These are phyloP conservation scores for Microvelia longipes DNA, from an alignment of 1,140 invertebrate genomes.

Conservation along the genomic window DNA sequence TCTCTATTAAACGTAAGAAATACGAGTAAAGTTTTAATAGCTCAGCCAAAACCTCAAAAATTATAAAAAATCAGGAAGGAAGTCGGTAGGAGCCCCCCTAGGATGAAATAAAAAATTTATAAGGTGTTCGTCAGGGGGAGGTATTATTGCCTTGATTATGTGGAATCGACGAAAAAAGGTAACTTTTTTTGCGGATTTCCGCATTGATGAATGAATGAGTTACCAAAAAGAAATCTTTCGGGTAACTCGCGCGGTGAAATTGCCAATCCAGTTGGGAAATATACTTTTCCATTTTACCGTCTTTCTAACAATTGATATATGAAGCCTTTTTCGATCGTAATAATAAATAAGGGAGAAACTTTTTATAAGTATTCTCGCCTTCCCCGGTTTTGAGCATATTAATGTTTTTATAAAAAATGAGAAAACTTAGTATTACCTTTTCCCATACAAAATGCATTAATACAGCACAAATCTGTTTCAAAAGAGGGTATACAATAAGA, in stretches of 20 bases:
- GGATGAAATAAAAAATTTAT: neutral
- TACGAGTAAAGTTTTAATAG: neutral
- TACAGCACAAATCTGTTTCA: neutral
- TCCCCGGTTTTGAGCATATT: slow-evolving; percentile 12
- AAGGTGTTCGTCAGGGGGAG: neutral
- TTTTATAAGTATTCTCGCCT: neutral
- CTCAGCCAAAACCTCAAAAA: neutral
- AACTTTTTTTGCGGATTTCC: neutral
- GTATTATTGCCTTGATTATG: neutral
- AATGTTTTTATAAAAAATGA: slow-evolving; percentile 7
- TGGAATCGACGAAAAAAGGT: neutral
- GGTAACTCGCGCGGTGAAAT: neutral
- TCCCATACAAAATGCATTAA: neutral
- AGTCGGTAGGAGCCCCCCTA: neutral
- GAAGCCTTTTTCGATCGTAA: slow-evolving; percentile 16
- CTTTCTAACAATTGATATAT: slow-evolving; percentile 15
- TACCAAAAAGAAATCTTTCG: no score
- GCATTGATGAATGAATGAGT: neutral
- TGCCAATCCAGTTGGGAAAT: neutral
- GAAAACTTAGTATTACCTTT: no score
- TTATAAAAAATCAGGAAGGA: neutral
- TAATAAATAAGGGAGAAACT: slow-evolving; percentile 17
- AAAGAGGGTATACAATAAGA: no score
- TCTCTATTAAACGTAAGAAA: neutral
- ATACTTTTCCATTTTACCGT: neutral